These are phyloP conservation scores for Synergus japonicus DNA, from an alignment of 2,888 invertebrate species.

Conservation along the genomic window DNA sequence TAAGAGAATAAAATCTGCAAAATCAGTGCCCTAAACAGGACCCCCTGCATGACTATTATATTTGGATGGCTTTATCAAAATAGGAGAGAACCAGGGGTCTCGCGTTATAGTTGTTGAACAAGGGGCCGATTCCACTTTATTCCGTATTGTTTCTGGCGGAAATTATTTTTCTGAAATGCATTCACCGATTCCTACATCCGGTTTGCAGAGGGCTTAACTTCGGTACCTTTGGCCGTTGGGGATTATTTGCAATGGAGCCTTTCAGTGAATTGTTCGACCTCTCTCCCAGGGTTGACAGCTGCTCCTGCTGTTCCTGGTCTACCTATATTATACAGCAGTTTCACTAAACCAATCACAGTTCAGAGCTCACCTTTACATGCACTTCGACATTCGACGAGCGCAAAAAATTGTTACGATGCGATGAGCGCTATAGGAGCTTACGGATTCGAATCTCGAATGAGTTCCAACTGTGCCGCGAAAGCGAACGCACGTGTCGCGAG, in stretches of 20 bases:
- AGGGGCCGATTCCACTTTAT: slow-evolving; percentile 11
- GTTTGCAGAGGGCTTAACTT: slow-evolving; percentile 23
- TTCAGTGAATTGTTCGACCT: slow-evolving; percentile 35
- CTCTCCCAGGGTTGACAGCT: slow-evolving; percentile 37
- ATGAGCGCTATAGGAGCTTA: background rate
- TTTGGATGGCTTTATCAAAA: slow-evolving; percentile 3
- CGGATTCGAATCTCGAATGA: slow-evolving; percentile 17
- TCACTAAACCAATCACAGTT: slow-evolving; percentile 22
- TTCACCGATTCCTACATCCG: slow-evolving; percentile 27
- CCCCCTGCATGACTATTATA: background rate
- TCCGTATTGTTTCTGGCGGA: slow-evolving; percentile 39
- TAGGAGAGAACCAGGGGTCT: background rate
- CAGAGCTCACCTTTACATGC: slow-evolving; percentile 30
- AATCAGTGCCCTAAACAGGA: background rate
- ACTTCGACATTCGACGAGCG: slow-evolving; percentile 25
- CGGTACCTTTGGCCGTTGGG: slow-evolving; percentile 23
- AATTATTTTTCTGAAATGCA: slow-evolving; percentile 27
- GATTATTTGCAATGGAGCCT: slow-evolving; percentile 38
- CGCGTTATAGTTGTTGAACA: background rate
- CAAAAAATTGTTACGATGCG: slow-evolving; percentile 19
- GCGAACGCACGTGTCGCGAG: slow-evolving; percentile 27
- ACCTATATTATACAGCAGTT: background rate
- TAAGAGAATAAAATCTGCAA: background rate
- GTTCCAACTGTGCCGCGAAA: slow-evolving; percentile 24
- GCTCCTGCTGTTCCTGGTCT: background rate